Evolutionary conservation across 2,888 invertebrate species (phyloP), one percentile per base, ranked within the genome.

Genomic region (Chalcosyrphus nemorum): DNA sequence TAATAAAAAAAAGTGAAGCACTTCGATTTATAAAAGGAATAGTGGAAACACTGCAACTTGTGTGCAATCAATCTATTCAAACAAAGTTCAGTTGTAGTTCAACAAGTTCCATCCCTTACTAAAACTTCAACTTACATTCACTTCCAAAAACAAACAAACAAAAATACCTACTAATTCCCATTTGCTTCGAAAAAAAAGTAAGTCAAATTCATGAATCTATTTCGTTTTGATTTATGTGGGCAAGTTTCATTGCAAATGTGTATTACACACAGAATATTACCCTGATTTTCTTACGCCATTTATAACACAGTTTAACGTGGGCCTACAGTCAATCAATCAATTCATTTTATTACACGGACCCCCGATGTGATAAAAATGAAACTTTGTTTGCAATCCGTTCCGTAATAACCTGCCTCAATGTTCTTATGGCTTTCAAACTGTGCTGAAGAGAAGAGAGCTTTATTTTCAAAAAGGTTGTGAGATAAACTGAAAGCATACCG

Each of bases 291-390:
- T 13, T n/a, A 4, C 13, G 11, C 19, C 32, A 47, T 63, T 50
- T 47, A 50, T 63, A 50, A 47, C 21, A 21, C 45, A 21, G 13
- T 19, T 47, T 32, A 63, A 47, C 35, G 21, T 27, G 11, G 38
- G 24, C 15, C 27, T n/a, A 27, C 11, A 38, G 15, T 2, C 66
- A 66, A 66, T 66, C 66, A 66, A 66, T 66, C 52, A 54, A 38
- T 24, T 52, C 7, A 52, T 66, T 66, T 66, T 52, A 52, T 52
- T 52, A 45, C 45, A 41, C 19, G n/a, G 38, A 35, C 47, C 17
- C 11, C 43, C 35, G 50, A 5, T 50, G 13, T 24, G 65, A 65
- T 65, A 41, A 35, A 35, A 56, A 50, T 65, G 11, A 32, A 19
- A 56, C 19, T 17, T n/a, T 35, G 35, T 9, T 0, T 0, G 17